These are phyloP conservation scores for Erythrolamprus reginae DNA, from an alignment of 2,113 vertebrate species.

Conservation along the genomic window DNA sequence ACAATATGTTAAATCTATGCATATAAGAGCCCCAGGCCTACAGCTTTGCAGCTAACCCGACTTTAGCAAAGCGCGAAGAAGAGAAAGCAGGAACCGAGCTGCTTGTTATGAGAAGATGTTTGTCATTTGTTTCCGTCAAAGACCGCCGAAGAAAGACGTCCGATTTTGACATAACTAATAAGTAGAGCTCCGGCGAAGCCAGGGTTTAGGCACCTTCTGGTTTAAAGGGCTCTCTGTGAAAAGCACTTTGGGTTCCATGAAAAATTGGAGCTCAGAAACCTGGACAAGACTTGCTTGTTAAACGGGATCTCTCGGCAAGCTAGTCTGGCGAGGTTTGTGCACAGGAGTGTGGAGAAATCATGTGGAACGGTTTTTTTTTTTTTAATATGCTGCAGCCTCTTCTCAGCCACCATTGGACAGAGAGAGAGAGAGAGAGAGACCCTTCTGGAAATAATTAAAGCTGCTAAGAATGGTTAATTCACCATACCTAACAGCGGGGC, in stretches of 20 bases:
- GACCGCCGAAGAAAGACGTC: background rate
- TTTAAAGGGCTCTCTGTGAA: background rate
- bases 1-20: no score
- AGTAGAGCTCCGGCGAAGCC: background rate
- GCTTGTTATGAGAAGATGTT: background rate
- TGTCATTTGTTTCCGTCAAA: conserved; percentile 17
- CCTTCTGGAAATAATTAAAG: conserved; percentile 24
- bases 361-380: background rate
- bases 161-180: background rate
- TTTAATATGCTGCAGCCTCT: conserved; percentile 19
- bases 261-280: background rate
- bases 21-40: no score
- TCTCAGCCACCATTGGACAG: background rate
- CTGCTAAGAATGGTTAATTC: conserved; percentile 18
- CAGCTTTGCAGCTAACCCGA: background rate
- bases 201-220: background rate
- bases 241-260: background rate
- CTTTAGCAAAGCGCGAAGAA: background rate
- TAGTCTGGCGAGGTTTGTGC: background rate
- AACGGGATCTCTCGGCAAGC: background rate
- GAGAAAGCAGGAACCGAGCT: no score
- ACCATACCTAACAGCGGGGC: background rate
- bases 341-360: conserved; percentile 3
- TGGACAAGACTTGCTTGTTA: conserved; percentile 3
- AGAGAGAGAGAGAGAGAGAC: background rate